A percentile compares a stretch with the other conserved stretches of the same genome.
Conservation (phyloP, 2,113 vertebrate species). For the Trichechus manatus region DNA sequence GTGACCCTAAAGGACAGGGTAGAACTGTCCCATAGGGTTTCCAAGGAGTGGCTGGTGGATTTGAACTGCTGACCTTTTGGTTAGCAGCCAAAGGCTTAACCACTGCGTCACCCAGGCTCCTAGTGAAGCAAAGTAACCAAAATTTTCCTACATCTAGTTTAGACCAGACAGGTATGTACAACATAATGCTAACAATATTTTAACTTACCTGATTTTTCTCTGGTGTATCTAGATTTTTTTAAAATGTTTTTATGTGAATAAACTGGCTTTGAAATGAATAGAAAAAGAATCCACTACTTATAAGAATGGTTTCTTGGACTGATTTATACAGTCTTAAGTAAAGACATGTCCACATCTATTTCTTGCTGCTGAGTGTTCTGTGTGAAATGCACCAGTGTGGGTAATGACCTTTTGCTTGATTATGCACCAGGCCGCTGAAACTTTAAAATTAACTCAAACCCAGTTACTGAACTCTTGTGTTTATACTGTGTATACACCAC, state of each 20-base stretch:
- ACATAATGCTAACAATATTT: constrained; percentile 45
- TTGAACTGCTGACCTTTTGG: too few species aligned
- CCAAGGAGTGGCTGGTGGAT: too few species aligned
- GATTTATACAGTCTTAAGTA: constrained; percentile 23
- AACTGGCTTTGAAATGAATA: constrained; percentile 38
- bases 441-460: constrained; percentile 90
- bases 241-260: constrained; percentile 47
- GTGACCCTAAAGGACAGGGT: too few species aligned
- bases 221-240: constrained; percentile 30
- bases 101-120: too few species aligned
- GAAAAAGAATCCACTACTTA: constrained; percentile 20
- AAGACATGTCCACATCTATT: constrained; percentile 83
- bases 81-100: too few species aligned
- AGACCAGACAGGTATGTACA: neutral
- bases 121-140: constrained; percentile 1
- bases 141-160: neutral
- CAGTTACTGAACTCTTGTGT: constrained; percentile 96
- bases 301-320: constrained; percentile 43
- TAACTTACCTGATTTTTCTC: neutral
- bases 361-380: constrained; percentile 80
- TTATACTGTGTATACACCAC: constrained; percentile 93
- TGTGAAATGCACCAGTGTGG: constrained; percentile 88
- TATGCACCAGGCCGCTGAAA: constrained; percentile 89
- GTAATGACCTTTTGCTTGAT: constrained; percentile 91
- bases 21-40: too few species aligned